Evolutionary conservation across 37 sponge, comb jelly and placozoan species (phyloP).

Genomic region (Tethya wilhelma): DNA sequence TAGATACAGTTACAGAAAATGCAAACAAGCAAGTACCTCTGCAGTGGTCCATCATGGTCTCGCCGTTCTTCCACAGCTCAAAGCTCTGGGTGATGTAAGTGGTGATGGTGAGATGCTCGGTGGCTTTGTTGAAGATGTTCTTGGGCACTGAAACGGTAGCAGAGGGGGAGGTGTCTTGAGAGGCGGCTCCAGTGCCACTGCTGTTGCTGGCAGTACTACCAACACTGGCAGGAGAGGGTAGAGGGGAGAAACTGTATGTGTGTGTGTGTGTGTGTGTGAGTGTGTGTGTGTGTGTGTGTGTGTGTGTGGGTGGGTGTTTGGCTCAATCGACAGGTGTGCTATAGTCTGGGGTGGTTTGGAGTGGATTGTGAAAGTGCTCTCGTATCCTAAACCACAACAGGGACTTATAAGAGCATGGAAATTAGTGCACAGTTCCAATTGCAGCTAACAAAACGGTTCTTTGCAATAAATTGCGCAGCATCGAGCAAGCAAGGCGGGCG

Average conservation of each 20-base stretch:
- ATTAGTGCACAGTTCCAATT: too few relatives aligned
- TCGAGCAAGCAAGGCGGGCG: too few relatives aligned
- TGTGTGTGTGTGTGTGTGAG: neutral
- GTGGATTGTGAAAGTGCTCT: too few relatives aligned
- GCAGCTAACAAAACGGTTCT: too few relatives aligned
- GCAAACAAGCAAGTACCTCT: too few relatives aligned
- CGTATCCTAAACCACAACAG: too few relatives aligned
- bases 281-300: too few relatives aligned
- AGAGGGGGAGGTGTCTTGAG: conserved; percentile 43
- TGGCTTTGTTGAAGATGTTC: conserved; percentile 45
- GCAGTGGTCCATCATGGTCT: conserved; percentile 40
- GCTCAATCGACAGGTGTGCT: neutral
- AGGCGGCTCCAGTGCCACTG: conserved; percentile 28
- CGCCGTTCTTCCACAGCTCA: conserved; percentile 58
- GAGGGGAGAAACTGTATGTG: conserved; percentile 45
- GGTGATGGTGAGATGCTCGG: conserved; percentile 54
- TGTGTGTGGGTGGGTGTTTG: too few relatives aligned
- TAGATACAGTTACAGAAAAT: too few relatives aligned
- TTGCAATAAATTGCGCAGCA: too few relatives aligned
- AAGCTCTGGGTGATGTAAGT: conserved; percentile 36
- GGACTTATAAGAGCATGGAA: too few relatives aligned
- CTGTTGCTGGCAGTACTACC: conserved; percentile 61
- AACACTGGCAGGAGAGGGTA: conserved; percentile 74
- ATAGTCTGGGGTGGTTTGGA: too few relatives aligned
- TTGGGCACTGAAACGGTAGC: conserved; percentile 33